Evolutionary conservation across 2,113 vertebrate genomes (phyloP).

Genomic region (Anseranas semipalmata): DNA sequence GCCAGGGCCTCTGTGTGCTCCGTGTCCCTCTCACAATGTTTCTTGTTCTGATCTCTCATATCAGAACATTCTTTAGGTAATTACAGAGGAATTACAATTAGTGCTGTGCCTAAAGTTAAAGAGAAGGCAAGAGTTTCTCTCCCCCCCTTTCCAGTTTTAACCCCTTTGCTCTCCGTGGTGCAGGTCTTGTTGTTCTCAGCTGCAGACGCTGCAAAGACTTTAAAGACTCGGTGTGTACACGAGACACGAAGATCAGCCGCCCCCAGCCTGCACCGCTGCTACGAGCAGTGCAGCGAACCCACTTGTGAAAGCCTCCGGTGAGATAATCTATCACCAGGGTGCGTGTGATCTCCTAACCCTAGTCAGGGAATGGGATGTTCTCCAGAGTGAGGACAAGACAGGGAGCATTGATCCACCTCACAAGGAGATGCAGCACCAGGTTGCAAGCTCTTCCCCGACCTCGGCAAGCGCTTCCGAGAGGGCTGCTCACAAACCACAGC

Average conservation of each 20-base stretch:
- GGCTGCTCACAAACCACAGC: neutral
- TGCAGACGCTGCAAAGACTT: neutral
- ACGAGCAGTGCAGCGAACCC: neutral
- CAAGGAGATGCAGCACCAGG: neutral
- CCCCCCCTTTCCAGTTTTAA: neutral
- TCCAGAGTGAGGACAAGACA: neutral
- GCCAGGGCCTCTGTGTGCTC: rapidly evolving
- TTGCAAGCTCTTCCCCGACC: neutral
- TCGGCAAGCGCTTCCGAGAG: neutral
- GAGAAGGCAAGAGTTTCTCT: neutral
- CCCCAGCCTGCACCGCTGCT: neutral
- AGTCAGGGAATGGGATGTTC: neutral
- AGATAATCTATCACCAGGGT: neutral
- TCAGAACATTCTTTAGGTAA: neutral
- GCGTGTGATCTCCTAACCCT: neutral
- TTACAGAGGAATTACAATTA: neutral
- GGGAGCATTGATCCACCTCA: neutral
- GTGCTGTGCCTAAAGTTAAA: neutral
- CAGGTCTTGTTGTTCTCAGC: neutral
- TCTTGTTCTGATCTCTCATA: neutral
- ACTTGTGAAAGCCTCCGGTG: neutral
- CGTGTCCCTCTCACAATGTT: neutral
- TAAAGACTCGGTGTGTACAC: neutral
- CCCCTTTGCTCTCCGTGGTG: neutral
- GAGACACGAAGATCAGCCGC: neutral